Conservation (phyloP, 2,888 invertebrate genomes). For the Coecobrya sp. region DNA sequence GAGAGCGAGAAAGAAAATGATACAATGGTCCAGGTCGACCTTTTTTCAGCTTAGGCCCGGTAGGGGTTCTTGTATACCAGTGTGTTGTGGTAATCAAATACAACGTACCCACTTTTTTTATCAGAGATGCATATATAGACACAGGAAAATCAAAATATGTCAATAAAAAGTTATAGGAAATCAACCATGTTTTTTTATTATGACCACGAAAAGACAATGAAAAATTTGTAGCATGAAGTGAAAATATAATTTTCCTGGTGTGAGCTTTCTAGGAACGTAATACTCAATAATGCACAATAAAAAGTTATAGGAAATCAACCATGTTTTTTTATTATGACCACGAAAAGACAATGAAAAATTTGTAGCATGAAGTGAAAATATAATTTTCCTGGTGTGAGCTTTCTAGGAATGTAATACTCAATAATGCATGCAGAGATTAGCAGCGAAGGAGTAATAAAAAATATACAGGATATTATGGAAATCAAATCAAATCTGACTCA, state of each 20-base stretch:
- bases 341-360: constrained; percentile 56
- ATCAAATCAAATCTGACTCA: constrained; percentile 74
- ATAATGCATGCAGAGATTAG: neutral
- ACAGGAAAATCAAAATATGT: constrained; percentile 43
- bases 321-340: constrained; percentile 5
- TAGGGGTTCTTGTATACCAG: constrained; percentile 37
- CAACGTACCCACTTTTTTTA: neutral
- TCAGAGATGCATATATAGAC: neutral
- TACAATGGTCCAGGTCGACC: constrained; percentile 78
- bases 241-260: constrained; percentile 36
- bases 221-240: constrained; percentile 15
- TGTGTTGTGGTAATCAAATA: constrained; percentile 2
- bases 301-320: constrained; percentile 1
- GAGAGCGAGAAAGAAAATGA: constrained; percentile 46
- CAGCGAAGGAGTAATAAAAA: neutral
- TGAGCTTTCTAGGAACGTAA: neutral
- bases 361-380: neutral
- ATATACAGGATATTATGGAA: constrained; percentile 11
- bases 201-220: constrained; percentile 53
- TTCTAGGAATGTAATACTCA: neutral
- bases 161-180: constrained; percentile 49
- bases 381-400: constrained; percentile 22
- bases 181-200: neutral
- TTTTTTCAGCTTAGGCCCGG: constrained; percentile 17
- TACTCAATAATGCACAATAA: constrained; percentile 23